phyloP scores from a whole-genome alignment of 2,113 vertebrate genomes.

The Pomatorhinus ruficollis region DNA sequence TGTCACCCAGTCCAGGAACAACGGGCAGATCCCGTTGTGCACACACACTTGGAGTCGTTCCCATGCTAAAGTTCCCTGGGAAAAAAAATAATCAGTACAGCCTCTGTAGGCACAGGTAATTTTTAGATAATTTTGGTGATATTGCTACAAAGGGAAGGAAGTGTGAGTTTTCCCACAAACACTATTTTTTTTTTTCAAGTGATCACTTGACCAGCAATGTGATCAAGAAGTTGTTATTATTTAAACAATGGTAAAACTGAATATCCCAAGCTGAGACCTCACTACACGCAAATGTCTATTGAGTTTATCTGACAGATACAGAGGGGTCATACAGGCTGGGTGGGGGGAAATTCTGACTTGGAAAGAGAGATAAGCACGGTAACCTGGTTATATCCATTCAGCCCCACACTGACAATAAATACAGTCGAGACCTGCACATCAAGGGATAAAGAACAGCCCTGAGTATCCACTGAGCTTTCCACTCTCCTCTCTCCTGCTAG shows the following conservation, averaged over 20 bases:
- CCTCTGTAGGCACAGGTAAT: background rate
- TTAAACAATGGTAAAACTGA: background rate
- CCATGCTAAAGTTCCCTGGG: background rate
- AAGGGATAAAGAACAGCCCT: background rate
- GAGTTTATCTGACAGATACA: background rate
- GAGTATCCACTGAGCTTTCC: background rate
- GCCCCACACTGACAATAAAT: background rate
- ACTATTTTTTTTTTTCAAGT: background rate
- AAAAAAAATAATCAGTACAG: background rate
- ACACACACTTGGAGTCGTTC: background rate
- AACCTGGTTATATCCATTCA: background rate
- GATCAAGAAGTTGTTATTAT: background rate
- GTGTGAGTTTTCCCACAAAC: background rate
- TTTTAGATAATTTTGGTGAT: background rate
- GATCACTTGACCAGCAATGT: background rate
- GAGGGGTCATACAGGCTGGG: accelerated
- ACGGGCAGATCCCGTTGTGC: background rate
- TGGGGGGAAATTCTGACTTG: no score
- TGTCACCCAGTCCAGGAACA: background rate
- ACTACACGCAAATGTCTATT: background rate
- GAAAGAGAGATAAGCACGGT: background rate
- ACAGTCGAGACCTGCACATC: background rate
- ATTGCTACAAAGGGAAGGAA: background rate
- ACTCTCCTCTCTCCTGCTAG: background rate
- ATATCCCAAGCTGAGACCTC: background rate